Base-by-base conservation (phyloP, 2,113 vertebrate species). In the Hippotragus niger region DNA sequence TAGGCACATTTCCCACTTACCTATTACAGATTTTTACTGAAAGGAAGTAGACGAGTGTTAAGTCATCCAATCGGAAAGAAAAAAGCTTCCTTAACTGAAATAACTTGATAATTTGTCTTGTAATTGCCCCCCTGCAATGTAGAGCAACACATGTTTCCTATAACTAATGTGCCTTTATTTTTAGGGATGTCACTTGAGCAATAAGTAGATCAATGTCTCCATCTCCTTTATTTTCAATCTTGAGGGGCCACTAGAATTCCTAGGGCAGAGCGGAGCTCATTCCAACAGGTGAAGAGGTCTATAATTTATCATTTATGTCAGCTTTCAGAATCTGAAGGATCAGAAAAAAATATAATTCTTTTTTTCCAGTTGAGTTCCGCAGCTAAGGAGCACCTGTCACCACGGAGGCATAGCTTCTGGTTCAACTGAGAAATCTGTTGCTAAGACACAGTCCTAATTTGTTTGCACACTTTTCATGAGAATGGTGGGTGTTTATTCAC, bases 391-490 rank as follows among this genome's bases (percentile, higher is more conserved):
- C 23, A 4, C 94, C 87, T 96, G 62, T 91, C 88, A 89, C 50
- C 33, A 60, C 2, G 0, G 3, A 62, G 81, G 23, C 76, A 67
- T 14, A 64, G 67, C 31, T 94, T 85, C 91, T 88, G 90, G 60
- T 80, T 96, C 95, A 83, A 31, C 62, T 57, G 95, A 90, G 95
- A 88, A 95, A 83, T 88, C 83, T 91, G 95, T 97, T 97, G 96
- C 94, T 97, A 94, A 96, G 96, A 97, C 94, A 97, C 95, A 43
- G 88, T 15, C 60, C 86, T 91, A 50, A 91, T 93, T 96, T 95
- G 93, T 98, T 98, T 98, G 95, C 95, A 95, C 50, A 95, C 94
- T 93, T 97, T 95, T 87, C 67, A 14, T 36, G 40, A 85, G 87
- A 92, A 95, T 82, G 23, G 91, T 96, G 76, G 64, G 43, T 96